These are phyloP conservation scores for Sitodiplosis mosellana DNA, from an alignment of 1,140 invertebrate genomes.

Conservation along the genomic window DNA sequence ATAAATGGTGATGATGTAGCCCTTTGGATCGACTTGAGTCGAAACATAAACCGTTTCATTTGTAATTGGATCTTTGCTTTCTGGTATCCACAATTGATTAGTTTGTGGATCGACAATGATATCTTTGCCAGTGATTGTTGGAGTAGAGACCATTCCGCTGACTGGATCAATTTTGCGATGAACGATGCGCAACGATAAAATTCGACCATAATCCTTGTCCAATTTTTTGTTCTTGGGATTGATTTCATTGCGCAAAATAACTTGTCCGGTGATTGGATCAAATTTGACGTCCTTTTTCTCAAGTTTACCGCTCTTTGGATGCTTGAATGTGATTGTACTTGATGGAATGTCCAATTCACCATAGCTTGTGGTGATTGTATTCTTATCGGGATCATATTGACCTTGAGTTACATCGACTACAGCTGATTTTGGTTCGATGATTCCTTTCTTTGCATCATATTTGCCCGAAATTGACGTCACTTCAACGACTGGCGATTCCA, in stretches of 20 bases:
- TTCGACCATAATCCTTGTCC: constrained; percentile 34
- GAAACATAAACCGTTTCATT: constrained; percentile 32
- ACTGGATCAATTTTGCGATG: constrained; percentile 30
- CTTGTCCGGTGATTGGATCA: constrained; percentile 32
- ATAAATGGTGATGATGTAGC: constrained; percentile 33
- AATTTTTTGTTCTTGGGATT: constrained; percentile 39
- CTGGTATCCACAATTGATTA: constrained; percentile 35
- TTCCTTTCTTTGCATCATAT: constrained; percentile 35
- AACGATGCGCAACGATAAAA: constrained; percentile 32
- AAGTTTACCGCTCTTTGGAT: constrained; percentile 36
- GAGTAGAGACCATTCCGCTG: constrained; percentile 31
- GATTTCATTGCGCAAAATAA: constrained; percentile 30
- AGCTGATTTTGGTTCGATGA: constrained; percentile 34
- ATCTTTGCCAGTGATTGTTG: constrained; percentile 33
- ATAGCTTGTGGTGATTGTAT: constrained; percentile 39
- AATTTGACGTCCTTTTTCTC: constrained; percentile 36
- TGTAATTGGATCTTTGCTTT: constrained; percentile 29
- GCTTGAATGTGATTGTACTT: constrained; percentile 33
- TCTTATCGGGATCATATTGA: constrained; percentile 33
- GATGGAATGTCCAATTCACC: constrained; percentile 36
- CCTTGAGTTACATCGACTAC: constrained; percentile 31
- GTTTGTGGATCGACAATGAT: constrained; percentile 37
- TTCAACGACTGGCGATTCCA: constrained; percentile 32
- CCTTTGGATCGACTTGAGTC: constrained; percentile 28
- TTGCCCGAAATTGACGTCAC: constrained; percentile 35